Evolutionary conservation across 1,140 invertebrate species (phyloP).

Genomic region (Gonioctena quinquepunctata): DNA sequence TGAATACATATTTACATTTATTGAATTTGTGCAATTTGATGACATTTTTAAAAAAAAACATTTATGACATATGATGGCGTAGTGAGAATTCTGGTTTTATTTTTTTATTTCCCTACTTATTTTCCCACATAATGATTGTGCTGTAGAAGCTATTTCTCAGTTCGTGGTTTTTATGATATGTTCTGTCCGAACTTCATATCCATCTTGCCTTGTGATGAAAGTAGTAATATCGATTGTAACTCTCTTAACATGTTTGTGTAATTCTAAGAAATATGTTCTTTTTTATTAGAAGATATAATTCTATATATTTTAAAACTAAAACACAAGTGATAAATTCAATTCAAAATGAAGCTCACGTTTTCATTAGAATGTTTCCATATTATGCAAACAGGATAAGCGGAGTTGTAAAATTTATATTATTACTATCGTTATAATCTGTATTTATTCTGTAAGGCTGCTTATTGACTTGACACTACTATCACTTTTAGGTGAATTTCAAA

Average conservation of each 20-base stretch:
- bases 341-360: too few species aligned
- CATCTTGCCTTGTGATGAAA: slow-evolving; percentile 33
- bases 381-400: background rate
- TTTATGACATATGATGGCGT: slow-evolving; percentile 50
- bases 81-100: slow-evolving; percentile 40
- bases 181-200: slow-evolving; percentile 47
- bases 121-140: slow-evolving; percentile 49
- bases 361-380: too few species aligned
- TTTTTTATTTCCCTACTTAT: background rate
- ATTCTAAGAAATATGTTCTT: too few species aligned
- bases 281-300: too few species aligned
- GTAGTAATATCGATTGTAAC: background rate
- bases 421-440: background rate
- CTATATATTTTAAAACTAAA: too few species aligned
- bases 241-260: too few species aligned
- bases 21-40: slow-evolving; percentile 47
- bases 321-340: too few species aligned
- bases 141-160: slow-evolving; percentile 46
- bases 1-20: slow-evolving; percentile 36
- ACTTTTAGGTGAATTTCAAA: too few species aligned
- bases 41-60: slow-evolving; percentile 45
- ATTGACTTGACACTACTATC: slow-evolving; percentile 5
- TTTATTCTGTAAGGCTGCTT: background rate
- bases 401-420: background rate
- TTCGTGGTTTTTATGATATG: slow-evolving; percentile 43